Evolutionary conservation across 2,113 vertebrate genomes (phyloP).

Genomic region (Myiopsitta monachus): DNA sequence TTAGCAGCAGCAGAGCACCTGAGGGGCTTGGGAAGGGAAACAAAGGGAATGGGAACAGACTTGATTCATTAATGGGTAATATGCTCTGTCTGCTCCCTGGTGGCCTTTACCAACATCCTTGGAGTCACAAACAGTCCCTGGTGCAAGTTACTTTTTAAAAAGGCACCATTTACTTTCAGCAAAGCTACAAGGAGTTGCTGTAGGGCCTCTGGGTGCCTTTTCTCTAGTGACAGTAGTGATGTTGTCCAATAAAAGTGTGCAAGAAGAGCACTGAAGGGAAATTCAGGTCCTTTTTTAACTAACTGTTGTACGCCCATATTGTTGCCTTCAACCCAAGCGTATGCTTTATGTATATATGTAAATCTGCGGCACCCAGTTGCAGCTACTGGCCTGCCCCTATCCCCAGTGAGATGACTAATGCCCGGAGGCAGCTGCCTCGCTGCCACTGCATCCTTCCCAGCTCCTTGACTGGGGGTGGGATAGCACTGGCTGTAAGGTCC

Average conservation of each 20-base stretch:
- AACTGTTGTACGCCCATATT: not conserved
- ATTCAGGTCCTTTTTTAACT: not conserved
- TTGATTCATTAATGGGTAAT: not conserved
- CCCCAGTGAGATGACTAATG: not conserved
- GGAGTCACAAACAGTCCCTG: not conserved
- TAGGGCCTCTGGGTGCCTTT: not conserved
- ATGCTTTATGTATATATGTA: not conserved
- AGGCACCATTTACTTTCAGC: not conserved
- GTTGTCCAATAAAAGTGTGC: not conserved
- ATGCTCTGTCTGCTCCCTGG: not conserved
- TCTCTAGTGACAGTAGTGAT: not conserved
- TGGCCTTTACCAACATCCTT: not conserved
- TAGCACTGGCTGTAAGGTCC: not conserved
- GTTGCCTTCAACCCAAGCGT: not conserved
- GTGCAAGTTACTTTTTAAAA: not conserved
- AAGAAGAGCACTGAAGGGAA: not conserved
- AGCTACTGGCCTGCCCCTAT: fast-evolving
- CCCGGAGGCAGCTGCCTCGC: fast-evolving
- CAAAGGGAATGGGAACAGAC: not conserved
- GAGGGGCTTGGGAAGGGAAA: not conserved
- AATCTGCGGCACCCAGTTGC: fast-evolving
- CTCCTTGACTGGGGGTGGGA: not conserved
- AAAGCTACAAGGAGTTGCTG: not conserved
- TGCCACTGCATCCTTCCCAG: not conserved
- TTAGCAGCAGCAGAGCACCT: not conserved